A percentile compares a stretch with the other conserved stretches of the same genome.
Conservation (phyloP, 2,797 vertebrate genomes). For the Urocyon cinereoargenteus region DNA sequence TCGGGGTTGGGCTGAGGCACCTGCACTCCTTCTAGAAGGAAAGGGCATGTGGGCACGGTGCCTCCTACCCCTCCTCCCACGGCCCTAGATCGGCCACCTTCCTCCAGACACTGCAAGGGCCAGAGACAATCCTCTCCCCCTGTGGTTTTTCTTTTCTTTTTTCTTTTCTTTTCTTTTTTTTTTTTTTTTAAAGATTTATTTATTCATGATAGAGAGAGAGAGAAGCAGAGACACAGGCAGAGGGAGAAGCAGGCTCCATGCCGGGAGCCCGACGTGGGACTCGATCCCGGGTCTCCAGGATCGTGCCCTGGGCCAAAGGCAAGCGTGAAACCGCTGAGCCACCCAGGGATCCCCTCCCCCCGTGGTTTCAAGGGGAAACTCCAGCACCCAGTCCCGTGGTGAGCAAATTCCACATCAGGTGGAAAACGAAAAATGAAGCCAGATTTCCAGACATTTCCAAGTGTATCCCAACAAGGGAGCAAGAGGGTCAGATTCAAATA, state of each 20-base stretch:
- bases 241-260: too few species aligned
- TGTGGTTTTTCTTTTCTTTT: too few species aligned
- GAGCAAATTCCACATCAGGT: background rate
- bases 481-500: too few species aligned
- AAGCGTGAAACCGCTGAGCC: too few species aligned
- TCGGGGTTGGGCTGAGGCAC: slow-evolving; percentile 85
- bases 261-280: too few species aligned
- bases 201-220: too few species aligned
- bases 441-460: background rate
- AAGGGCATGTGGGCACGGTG: background rate
- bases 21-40: slow-evolving; percentile 70
- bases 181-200: too few species aligned
- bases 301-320: too few species aligned
- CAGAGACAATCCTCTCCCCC: background rate
- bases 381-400: accelerated
- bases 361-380: too few species aligned
- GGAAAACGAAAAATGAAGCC: background rate
- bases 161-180: too few species aligned
- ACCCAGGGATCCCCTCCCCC: background rate
- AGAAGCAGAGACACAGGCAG: too few species aligned
- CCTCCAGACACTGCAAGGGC: background rate
- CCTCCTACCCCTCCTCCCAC: background rate
- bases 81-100: background rate
- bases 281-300: too few species aligned
- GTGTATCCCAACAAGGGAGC: background rate